Conservation (phyloP, 2,113 vertebrate species). For the Eurystomus gularis region DNA sequence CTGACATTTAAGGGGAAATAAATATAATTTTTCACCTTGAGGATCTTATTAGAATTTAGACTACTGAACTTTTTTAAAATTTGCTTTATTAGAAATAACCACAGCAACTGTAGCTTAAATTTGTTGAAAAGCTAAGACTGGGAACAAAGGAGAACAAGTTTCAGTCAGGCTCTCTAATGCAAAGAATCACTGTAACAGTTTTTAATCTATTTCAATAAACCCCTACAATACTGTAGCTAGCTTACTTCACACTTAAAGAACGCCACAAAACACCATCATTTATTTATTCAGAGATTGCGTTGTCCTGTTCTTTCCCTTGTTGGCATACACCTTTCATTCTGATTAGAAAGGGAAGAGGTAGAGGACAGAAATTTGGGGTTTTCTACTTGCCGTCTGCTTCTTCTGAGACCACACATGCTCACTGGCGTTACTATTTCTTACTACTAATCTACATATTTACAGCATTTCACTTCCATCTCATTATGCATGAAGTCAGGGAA, state of each 20-base stretch:
- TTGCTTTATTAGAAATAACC: not conserved
- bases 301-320: not conserved
- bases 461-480: not conserved
- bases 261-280: not conserved
- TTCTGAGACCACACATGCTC: not conserved
- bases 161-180: not conserved
- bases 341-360: not conserved
- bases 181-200: not conserved
- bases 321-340: not conserved
- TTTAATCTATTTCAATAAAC: not conserved
- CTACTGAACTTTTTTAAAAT: not conserved
- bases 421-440: not conserved
- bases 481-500: not conserved
- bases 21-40: not conserved
- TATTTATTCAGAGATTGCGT: not conserved
- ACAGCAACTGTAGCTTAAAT: not conserved
- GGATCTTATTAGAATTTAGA: not conserved
- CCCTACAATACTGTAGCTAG: not conserved
- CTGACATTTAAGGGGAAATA: not conserved
- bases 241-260: not conserved
- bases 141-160: not conserved
- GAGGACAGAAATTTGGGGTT: not conserved
- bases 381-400: not conserved
- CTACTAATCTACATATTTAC: rapidly evolving
- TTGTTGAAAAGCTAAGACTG: not conserved